Evolutionary conservation across 2,888 invertebrate genomes (phyloP), one percentile per base, ranked within the genome.

Genomic region (Phyllotreta striolata): DNA sequence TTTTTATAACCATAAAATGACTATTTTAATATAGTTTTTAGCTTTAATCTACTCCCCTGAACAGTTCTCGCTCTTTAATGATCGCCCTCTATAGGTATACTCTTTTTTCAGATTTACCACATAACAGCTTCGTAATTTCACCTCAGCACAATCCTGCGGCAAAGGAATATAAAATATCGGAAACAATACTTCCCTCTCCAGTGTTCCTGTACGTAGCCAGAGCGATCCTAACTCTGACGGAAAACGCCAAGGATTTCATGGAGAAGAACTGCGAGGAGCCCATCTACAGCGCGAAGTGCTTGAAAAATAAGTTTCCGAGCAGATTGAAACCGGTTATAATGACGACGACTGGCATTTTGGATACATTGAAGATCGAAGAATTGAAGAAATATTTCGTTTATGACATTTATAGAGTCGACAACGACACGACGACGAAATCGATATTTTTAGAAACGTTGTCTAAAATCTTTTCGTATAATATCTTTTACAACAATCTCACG

Each of bases 201-300:
- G 40, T 79, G 35, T 70, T 82, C 5, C 78, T 82, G 46, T 80
- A 81, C 59, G 70, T 80, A 7, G 79, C 81, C 0, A 72, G 71
- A 59, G 78, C 80, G 1, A 69, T 82, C 9, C 46, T 81, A 9
- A 71, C 70, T 43, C 76, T 73, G 54, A 71, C 74, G 0, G 67
- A 73, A 56, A 72, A 73, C 55, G 61, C 78, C 24, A 68, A 72
- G 37, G 59, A 70, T 13, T 75, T 75, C 43, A 51, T 80, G 6
- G 62, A 58, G 6, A 65, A 70, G 38, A 70, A 76, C 55, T 81
- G 81, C 68, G 79, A 79, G 63, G 74, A 76, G 56, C 78, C 78
- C 0, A 58, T 61, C 1, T 69, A 76, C 56, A 79, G 78, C 73
- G 9, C 76, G n/a, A 70, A 74, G 54, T 80, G 80, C 65, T 43